phyloP scores from a whole-genome alignment of 2,797 vertebrate species.

The Chloroceryle amazona region DNA sequence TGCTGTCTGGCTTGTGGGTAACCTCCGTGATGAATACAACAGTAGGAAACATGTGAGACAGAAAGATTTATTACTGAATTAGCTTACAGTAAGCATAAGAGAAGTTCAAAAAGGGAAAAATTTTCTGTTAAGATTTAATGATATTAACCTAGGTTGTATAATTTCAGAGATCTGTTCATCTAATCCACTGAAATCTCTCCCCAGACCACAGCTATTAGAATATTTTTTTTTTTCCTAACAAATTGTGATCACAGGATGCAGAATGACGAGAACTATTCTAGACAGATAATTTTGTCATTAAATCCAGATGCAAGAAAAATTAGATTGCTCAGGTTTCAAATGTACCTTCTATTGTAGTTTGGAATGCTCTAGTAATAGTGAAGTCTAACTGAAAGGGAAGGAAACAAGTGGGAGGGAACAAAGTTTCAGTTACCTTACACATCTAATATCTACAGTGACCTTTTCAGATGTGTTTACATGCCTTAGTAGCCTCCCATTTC shows the following conservation, averaged over 20 bases:
- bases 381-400: neutral
- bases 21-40: neutral
- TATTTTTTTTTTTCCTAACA: neutral
- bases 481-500: neutral
- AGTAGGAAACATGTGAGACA: neutral
- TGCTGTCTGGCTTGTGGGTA: neutral
- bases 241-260: neutral
- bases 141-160: neutral
- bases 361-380: neutral
- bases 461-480: neutral
- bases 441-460: neutral
- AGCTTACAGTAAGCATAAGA: neutral
- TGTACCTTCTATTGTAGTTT: neutral
- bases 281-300: neutral
- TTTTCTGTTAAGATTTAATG: neutral
- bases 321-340: neutral
- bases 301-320: neutral
- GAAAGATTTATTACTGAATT: neutral
- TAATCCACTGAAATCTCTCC: neutral
- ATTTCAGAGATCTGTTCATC: neutral
- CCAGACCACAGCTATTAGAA: neutral
- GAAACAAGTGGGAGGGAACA: accelerated
- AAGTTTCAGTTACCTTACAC: neutral
- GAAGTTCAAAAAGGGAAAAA: neutral
- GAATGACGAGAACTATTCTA: neutral